Evolutionary conservation across 2,797 vertebrate genomes (phyloP).

Genomic region (Nasua narica): DNA sequence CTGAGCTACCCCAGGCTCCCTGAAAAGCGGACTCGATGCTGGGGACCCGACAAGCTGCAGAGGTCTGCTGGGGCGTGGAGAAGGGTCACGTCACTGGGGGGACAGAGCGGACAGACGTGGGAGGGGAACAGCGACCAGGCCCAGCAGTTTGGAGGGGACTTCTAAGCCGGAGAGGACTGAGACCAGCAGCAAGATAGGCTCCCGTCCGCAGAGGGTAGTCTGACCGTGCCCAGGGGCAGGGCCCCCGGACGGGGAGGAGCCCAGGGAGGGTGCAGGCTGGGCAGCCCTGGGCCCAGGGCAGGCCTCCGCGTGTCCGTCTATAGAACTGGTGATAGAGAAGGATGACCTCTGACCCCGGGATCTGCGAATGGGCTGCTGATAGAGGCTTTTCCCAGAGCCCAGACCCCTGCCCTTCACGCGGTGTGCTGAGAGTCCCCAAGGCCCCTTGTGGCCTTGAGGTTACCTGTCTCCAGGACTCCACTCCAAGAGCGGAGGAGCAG

Average conservation of each 20-base stretch:
- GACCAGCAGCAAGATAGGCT: neutral
- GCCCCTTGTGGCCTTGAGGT: neutral
- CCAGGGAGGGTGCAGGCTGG: accelerated
- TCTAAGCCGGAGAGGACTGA: neutral
- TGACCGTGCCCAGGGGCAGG: accelerated
- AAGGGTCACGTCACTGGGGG: no score
- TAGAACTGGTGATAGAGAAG: neutral
- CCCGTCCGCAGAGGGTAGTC: accelerated
- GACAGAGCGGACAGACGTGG: neutral
- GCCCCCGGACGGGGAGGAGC: neutral
- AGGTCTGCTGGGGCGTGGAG: neutral
- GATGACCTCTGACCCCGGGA: neutral
- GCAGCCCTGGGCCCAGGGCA: accelerated
- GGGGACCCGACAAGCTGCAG: neutral
- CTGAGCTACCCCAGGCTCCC: neutral
- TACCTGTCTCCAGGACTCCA: neutral
- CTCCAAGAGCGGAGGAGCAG: neutral
- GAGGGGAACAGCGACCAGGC: neutral
- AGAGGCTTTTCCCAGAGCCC: neutral
- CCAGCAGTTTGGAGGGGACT: neutral
- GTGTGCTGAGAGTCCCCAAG: neutral
- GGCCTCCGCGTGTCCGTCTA: neutral
- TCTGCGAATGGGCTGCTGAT: neutral
- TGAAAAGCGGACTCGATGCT: neutral
- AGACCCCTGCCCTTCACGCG: accelerated